Base-by-base conservation (phyloP, 2,888 invertebrate genomes). In the Oxyteleia sp. region DNA sequence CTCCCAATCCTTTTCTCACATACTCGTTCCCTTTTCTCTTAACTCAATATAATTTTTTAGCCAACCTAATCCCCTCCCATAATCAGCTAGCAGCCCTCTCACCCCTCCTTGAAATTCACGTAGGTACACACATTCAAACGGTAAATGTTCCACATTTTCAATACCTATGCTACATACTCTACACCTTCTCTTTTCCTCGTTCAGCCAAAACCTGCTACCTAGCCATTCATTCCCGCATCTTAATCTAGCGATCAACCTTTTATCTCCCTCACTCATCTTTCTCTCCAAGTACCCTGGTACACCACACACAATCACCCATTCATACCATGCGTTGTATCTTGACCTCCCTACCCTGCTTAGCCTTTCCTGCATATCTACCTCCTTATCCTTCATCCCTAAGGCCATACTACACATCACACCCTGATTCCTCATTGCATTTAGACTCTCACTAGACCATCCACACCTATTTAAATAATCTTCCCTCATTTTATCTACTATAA, bases 381-480 rank as follows among this genome's bases (percentile, higher is more conserved):
- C 35, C n/a, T 2, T n/a, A 29, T 20, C 29, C 57, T 10, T 20
- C 23, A n/a, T n/a, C n/a, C n/a, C n/a, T n/a, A n/a, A n/a, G n/a
- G n/a, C n/a, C n/a, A n/a, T n/a, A n/a, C n/a, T n/a, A n/a, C n/a
- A n/a, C n/a, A n/a, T 38, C 38, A 38, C n/a, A 38, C 38, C 38
- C 38, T 38, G 5, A 2, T 11, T 11, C 38, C 10, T n/a, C 10
- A 7, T 10, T 38, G 5, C 10, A 2, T n/a, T 11, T 11, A 4
- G 10, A 4, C 26, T 5, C 10, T 38, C 38, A 2, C 38, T n/a
- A 38, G n/a, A n/a, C 38, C 3, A 4, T 2, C 38, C 38, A 38
- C 59, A 59, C 15, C 59, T 59, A 3, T 26, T 43, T 26, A 41
- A n/a, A 23, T 59, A 59, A 8, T 5, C 15, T 15, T 59, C 41